A percentile compares a stretch with the other conserved stretches of the same genome.
Conservation (phyloP, 2,797 vertebrate species). For the Pipistrellus pipistrellus region DNA sequence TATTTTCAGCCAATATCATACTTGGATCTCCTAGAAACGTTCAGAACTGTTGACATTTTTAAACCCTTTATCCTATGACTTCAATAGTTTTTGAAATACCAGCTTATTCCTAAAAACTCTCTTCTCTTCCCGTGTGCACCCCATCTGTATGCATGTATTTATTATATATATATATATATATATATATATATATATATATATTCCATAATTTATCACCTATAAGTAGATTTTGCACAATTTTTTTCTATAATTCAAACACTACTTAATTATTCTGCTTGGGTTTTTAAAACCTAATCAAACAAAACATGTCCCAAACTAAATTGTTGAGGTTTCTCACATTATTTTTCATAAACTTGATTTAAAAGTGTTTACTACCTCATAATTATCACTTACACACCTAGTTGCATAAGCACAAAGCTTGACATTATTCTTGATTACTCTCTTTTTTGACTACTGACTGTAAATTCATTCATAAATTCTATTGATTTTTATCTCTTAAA, state of each 20-base stretch:
- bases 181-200: not conserved
- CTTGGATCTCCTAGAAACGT: not conserved
- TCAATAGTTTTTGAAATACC: not conserved
- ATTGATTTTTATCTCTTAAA: not conserved
- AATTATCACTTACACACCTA: not conserved
- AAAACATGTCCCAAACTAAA: not conserved
- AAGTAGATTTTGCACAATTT: not conserved
- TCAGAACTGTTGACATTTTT: not conserved
- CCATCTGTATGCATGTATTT: not conserved
- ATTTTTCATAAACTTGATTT: not conserved
- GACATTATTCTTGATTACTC: not conserved
- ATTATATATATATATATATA: too few species aligned
- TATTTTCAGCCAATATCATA: not conserved
- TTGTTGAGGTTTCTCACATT: not conserved
- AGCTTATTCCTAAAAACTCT: not conserved
- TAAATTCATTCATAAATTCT: not conserved
- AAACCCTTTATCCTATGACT: not conserved
- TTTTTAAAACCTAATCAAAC: not conserved
- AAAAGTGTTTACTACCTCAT: not conserved
- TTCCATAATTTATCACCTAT: not conserved
- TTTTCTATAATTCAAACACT: not conserved
- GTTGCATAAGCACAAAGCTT: not conserved
- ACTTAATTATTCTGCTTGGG: not conserved
- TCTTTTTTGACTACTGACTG: not conserved
- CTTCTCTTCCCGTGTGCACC: not conserved